phyloP scores from a whole-genome alignment of 2,888 invertebrate species.

The Pardosa pseudoannulata region DNA sequence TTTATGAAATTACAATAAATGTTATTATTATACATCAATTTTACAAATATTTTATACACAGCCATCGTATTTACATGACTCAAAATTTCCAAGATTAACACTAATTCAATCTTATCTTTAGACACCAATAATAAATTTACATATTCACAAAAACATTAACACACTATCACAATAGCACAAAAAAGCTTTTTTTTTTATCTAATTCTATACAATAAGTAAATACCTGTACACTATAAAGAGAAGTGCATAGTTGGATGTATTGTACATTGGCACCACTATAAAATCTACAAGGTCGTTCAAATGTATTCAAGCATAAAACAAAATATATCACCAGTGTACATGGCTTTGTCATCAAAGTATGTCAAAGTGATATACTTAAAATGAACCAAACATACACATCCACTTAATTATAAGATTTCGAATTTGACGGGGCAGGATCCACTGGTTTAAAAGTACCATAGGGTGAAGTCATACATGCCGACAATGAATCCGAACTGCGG shows the following conservation, averaged over 20 bases:
- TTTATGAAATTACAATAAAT: conserved; percentile 1
- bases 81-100: background rate
- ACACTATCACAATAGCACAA: conserved; percentile 23
- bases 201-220: conserved; percentile 4
- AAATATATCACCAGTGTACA: background rate
- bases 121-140: background rate
- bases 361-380: background rate
- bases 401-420: conserved; percentile 49
- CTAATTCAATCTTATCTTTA: background rate
- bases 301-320: background rate
- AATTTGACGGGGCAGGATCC: conserved; percentile 76
- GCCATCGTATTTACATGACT: conserved; percentile 48
- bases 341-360: background rate
- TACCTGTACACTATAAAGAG: conserved; percentile 1
- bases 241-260: background rate
- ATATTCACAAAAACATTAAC: conserved; percentile 12
- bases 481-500: conserved; percentile 82
- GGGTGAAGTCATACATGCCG: conserved; percentile 81
- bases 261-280: conserved; percentile 1
- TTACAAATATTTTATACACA: background rate
- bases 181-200: background rate
- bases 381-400: background rate
- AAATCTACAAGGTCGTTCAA: background rate
- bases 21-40: conserved; percentile 31
- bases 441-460: conserved; percentile 80